A percentile compares a stretch with the other conserved stretches of the same genome.
These are phyloP conservation scores for Lasioglossum lativentre DNA, from an alignment of 2,888 invertebrate genomes.

Conservation along the genomic window DNA sequence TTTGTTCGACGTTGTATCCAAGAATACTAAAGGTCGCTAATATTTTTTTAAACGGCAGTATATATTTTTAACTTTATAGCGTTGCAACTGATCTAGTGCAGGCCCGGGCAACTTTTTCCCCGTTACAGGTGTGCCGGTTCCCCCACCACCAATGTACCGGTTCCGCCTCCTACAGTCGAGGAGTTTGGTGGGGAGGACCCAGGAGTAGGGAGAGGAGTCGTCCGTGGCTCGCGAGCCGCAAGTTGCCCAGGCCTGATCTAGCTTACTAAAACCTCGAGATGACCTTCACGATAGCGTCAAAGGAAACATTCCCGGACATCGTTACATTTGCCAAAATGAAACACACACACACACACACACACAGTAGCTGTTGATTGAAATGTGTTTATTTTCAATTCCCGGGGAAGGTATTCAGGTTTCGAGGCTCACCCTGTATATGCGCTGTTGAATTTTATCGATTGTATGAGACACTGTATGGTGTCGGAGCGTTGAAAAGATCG, in stretches of 20 bases:
- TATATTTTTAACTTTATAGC: conserved; percentile 2
- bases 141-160: too few relatives aligned
- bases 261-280: background rate
- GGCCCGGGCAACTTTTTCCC: too few relatives aligned
- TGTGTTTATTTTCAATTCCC: background rate
- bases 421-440: background rate
- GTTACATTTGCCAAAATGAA: background rate
- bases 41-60: conserved; percentile 6
- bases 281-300: background rate
- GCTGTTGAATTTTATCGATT: conserved; percentile 70
- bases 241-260: background rate
- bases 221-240: too few relatives aligned
- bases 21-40: background rate
- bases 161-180: too few relatives aligned
- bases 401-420: background rate
- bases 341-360: background rate
- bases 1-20: background rate
- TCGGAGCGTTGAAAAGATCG: conserved; percentile 37
- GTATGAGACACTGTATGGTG: conserved; percentile 63
- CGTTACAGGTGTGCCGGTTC: too few relatives aligned
- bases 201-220: too few relatives aligned
- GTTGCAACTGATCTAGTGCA: background rate
- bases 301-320: background rate
- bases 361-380: background rate
- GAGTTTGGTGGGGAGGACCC: too few relatives aligned